These are phyloP conservation scores for Hiodon alosoides DNA, from an alignment of 2,113 vertebrate species.

Conservation along the genomic window DNA sequence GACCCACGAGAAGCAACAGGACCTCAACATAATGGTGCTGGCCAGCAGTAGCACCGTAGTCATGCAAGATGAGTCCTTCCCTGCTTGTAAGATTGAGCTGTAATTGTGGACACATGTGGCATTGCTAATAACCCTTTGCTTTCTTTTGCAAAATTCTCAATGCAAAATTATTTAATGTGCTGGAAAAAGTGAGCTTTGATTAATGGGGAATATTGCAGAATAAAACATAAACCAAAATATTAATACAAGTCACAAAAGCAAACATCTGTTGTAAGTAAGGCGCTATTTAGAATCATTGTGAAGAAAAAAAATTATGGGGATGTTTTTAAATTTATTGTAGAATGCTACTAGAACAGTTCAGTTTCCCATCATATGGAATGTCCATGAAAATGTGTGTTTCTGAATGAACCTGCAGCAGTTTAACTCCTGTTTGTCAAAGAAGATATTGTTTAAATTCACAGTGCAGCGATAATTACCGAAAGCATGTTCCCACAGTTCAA, in stretches of 20 bases:
- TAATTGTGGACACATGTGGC: constrained; percentile 54
- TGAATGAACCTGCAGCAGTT: constrained; percentile 36
- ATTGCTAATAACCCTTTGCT: constrained; percentile 40
- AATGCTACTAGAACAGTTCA: constrained; percentile 10
- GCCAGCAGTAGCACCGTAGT: constrained; percentile 98
- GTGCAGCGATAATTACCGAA: constrained; percentile 55
- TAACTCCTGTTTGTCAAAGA: constrained; percentile 47
- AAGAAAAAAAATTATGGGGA: neutral
- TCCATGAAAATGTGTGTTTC: neutral
- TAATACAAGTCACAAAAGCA: constrained; percentile 63
- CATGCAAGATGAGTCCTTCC: constrained; percentile 99
- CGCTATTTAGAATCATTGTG: constrained; percentile 32
- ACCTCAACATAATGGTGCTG: constrained; percentile 96
- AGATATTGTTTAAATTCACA: constrained; percentile 41
- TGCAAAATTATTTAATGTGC: constrained; percentile 13
- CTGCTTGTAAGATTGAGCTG: constrained; percentile 96
- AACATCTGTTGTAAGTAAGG: constrained; percentile 64
- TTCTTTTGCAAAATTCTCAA: constrained; percentile 8
- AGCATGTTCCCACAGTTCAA: constrained; percentile 55
- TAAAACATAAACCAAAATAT: constrained; percentile 44
- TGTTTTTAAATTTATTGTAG: constrained; percentile 1
- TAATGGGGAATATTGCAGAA: constrained; percentile 29
- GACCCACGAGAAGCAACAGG: constrained; percentile 92
- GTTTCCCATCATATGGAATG: neutral
- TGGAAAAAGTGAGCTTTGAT: constrained; percentile 14